These are phyloP conservation scores for Pithys albifrons DNA, from an alignment of 2,113 vertebrate species.

Conservation along the genomic window DNA sequence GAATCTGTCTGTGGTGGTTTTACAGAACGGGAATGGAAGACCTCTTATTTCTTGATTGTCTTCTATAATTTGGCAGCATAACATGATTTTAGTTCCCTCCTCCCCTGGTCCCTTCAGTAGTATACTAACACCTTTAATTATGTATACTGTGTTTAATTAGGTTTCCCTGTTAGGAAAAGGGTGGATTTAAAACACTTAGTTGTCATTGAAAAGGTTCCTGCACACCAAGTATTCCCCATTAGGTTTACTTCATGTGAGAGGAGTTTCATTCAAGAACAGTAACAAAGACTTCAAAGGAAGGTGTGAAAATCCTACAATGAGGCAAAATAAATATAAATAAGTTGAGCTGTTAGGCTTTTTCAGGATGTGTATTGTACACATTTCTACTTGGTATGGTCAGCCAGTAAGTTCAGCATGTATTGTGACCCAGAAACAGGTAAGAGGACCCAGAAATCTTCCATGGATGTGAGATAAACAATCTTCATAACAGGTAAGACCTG, in stretches of 20 bases:
- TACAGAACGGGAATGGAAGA: neutral
- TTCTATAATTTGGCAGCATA: neutral
- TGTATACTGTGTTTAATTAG: neutral
- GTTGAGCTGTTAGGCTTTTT: neutral
- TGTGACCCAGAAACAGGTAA: neutral
- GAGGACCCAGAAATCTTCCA: neutral
- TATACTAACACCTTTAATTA: neutral
- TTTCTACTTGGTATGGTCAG: neutral
- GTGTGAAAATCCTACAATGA: neutral
- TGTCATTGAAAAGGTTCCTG: neutral
- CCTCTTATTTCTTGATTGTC: neutral
- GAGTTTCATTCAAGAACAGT: neutral
- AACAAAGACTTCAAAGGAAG: neutral
- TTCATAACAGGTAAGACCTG: neutral
- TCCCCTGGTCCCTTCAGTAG: neutral
- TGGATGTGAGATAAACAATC: neutral
- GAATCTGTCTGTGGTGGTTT: neutral
- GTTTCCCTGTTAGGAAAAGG: neutral
- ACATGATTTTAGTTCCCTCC: neutral
- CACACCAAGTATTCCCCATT: neutral
- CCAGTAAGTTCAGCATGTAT: neutral
- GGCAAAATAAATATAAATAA: accelerated
- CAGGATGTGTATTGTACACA: neutral
- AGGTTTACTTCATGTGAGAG: neutral
- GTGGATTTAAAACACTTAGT: neutral